phyloP scores from a whole-genome alignment of 2,888 invertebrate genomes.

The Hydriomena furcata region DNA sequence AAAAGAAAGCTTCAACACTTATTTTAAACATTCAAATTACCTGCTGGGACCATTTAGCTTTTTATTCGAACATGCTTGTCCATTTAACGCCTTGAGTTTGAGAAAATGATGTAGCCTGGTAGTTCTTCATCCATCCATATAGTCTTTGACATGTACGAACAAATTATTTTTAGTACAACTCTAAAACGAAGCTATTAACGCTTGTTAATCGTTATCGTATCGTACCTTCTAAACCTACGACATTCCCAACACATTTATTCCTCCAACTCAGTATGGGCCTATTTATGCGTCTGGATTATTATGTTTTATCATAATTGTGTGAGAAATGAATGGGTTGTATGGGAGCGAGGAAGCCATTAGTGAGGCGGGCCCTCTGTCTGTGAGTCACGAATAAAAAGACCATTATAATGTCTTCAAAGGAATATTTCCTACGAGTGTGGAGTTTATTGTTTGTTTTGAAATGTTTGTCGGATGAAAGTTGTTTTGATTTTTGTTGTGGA shows the following conservation, averaged over 20 bases:
- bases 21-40: no score
- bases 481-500: constrained; percentile 11
- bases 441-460: constrained; percentile 30
- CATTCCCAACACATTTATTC: constrained; percentile 18
- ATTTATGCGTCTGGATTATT: constrained; percentile 32
- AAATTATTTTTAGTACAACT: neutral
- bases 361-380: constrained; percentile 45
- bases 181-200: neutral
- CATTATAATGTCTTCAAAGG: constrained; percentile 32
- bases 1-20: neutral
- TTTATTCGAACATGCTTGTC: no score
- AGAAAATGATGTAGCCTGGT: no score
- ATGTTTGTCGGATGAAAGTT: constrained; percentile 15
- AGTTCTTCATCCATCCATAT: no score
- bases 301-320: constrained; percentile 45
- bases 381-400: constrained; percentile 26
- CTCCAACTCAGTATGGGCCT: constrained; percentile 21
- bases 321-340: constrained; percentile 45
- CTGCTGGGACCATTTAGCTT: no score
- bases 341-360: constrained; percentile 42
- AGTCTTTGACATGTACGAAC: no score
- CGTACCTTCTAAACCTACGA: constrained; percentile 10
- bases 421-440: constrained; percentile 27
- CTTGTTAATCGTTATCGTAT: constrained; percentile 2
- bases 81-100: no score